A percentile compares a stretch with the other conserved stretches of the same genome.
Conservation (phyloP, 2,797 vertebrate genomes). For the Triplophysa yarkandensis region DNA sequence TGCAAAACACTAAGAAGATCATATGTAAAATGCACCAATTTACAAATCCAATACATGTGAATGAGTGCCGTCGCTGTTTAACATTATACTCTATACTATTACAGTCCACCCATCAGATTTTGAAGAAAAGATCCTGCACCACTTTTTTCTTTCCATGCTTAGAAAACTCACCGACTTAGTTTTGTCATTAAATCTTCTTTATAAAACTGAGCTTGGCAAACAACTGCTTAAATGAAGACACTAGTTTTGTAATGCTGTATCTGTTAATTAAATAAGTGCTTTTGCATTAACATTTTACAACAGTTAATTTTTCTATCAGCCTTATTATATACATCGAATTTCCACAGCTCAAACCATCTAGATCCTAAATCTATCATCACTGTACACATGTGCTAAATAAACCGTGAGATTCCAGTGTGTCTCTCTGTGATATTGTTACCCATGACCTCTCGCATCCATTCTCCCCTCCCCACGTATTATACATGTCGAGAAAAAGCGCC, state of each 20-base stretch:
- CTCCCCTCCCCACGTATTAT: background rate
- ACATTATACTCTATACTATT: background rate
- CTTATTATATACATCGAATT: background rate
- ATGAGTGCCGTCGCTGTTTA: too few relatives aligned
- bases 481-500: conserved; percentile 14
- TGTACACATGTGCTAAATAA: background rate
- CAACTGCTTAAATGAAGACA: background rate
- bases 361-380: conserved; percentile 2
- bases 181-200: background rate
- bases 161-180: background rate
- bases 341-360: background rate
- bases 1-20: too few relatives aligned
- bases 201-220: background rate
- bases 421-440: conserved; percentile 1
- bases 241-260: background rate
- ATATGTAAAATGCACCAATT: too few relatives aligned
- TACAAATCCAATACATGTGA: too few relatives aligned
- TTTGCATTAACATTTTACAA: background rate
- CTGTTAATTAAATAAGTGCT: background rate
- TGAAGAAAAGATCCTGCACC: background rate
- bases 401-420: background rate
- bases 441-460: conserved; percentile 16
- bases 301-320: background rate
- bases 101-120: background rate
- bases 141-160: too few relatives aligned